phyloP scores from a whole-genome alignment of 2,888 invertebrate species.

The Hylaea fasciaria region DNA sequence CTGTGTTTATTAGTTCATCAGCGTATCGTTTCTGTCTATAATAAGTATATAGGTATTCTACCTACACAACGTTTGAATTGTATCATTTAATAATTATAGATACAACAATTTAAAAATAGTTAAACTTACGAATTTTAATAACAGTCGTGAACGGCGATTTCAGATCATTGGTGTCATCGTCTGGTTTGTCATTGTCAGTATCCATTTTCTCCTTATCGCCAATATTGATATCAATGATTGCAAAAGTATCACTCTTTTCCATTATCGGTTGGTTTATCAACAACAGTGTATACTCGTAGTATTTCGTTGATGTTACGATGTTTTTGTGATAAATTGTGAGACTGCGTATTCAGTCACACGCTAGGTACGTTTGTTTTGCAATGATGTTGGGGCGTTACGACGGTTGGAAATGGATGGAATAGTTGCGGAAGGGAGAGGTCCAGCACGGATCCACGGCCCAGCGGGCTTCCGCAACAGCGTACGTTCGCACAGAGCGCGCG shows the following conservation, averaged over 20 bases:
- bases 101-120: slow-evolving; percentile 2
- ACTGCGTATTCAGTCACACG: slow-evolving; percentile 14
- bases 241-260: slow-evolving; percentile 71
- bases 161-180: slow-evolving; percentile 54
- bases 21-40: not conserved
- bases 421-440: slow-evolving; percentile 3
- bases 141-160: slow-evolving; percentile 63
- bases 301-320: slow-evolving; percentile 1
- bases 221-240: slow-evolving; percentile 72
- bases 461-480: slow-evolving; percentile 40
- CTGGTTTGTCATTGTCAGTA: slow-evolving; percentile 44
- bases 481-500: slow-evolving; percentile 63
- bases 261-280: slow-evolving; percentile 46
- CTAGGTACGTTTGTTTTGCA: slow-evolving; percentile 10
- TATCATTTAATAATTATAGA: too few species aligned
- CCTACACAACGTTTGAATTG: too few species aligned
- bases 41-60: not conserved
- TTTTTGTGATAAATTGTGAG: slow-evolving; percentile 5
- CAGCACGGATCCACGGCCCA: slow-evolving; percentile 10
- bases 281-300: too few species aligned
- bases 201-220: slow-evolving; percentile 61
- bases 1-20: not conserved
- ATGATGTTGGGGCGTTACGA: slow-evolving; percentile 3
- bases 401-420: not conserved
- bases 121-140: slow-evolving; percentile 74